Percentiles rank a stretch among this genome's conserved stretches.
Conservation (phyloP, 2,888 invertebrate genomes). For the Germaria angustata region DNA sequence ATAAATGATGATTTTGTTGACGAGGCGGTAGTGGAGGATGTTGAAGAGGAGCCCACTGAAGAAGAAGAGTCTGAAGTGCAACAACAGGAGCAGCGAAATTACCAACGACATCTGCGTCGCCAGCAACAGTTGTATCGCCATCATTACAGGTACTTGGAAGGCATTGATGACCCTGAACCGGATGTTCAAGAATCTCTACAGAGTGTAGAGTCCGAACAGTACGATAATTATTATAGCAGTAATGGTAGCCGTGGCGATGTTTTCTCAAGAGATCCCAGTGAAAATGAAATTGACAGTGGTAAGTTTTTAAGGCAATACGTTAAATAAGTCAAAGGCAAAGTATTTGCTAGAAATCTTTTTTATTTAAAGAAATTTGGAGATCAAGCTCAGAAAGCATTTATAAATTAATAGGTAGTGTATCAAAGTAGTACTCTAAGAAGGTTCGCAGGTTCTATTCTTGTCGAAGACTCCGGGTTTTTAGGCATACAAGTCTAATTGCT, state of each 20-base stretch:
- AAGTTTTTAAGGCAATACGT: constrained; percentile 65
- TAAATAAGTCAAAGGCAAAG: no score
- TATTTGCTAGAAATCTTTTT: no score
- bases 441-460: no score
- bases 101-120: constrained; percentile 2
- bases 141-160: constrained; percentile 46
- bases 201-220: constrained; percentile 87
- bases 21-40: constrained; percentile 42
- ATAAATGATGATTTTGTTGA: constrained; percentile 40
- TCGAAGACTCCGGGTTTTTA: no score
- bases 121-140: constrained; percentile 55
- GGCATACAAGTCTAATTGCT: no score
- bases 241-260: constrained; percentile 79
- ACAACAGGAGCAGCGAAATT: constrained; percentile 5
- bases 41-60: constrained; percentile 30
- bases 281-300: constrained; percentile 78
- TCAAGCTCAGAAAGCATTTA: no score
- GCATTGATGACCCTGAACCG: constrained; percentile 71
- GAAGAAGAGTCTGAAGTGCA: constrained; percentile 37
- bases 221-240: constrained; percentile 82
- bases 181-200: constrained; percentile 80
- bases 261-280: constrained; percentile 76
- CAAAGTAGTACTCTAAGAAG: no score
- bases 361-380: no score
- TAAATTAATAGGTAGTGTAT: no score